These are phyloP conservation scores for Heliconius melpomene DNA, from an alignment of 1,140 invertebrate species.

Conservation along the genomic window DNA sequence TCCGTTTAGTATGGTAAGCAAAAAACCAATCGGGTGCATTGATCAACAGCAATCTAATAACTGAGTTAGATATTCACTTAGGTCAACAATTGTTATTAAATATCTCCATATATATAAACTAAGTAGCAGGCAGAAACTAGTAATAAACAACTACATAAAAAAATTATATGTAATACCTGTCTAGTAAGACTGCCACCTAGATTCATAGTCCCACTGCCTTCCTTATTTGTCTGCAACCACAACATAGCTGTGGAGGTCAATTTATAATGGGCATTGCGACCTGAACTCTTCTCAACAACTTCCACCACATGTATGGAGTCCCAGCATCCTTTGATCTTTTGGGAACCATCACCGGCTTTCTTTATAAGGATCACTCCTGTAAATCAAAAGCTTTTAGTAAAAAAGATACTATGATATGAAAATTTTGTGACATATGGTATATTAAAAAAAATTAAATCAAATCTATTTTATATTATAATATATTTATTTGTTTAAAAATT, in stretches of 20 bases:
- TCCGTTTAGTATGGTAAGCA: too few relatives aligned
- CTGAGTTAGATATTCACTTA: too few relatives aligned
- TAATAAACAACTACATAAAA: too few relatives aligned
- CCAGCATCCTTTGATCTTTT: slow-evolving; percentile 99
- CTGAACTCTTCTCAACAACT: slow-evolving; percentile 97
- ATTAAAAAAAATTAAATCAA: too few relatives aligned
- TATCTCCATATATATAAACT: too few relatives aligned
- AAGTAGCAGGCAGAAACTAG: too few relatives aligned
- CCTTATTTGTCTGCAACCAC: slow-evolving; percentile 99
- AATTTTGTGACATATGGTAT: too few relatives aligned
- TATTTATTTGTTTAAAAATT: too few relatives aligned
- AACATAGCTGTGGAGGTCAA: slow-evolving; percentile 99
- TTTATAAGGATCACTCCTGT: slow-evolving; percentile 98
- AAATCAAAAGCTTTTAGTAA: slow-evolving; percentile 32
- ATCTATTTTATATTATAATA: too few relatives aligned
- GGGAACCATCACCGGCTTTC: slow-evolving; percentile 97
- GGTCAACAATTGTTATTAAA: too few relatives aligned
- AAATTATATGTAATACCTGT: slow-evolving; percentile 84
- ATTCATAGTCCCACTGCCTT: slow-evolving; percentile 98
- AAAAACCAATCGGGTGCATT: too few relatives aligned
- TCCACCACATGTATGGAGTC: slow-evolving; percentile 99
- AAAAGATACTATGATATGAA: background rate
- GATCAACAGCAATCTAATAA: too few relatives aligned
- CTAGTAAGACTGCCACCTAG: slow-evolving; percentile 98
- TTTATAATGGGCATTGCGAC: slow-evolving; percentile 98